Conservation (phyloP, 2,888 invertebrate species). For the Drosophila lacicola region DNA sequence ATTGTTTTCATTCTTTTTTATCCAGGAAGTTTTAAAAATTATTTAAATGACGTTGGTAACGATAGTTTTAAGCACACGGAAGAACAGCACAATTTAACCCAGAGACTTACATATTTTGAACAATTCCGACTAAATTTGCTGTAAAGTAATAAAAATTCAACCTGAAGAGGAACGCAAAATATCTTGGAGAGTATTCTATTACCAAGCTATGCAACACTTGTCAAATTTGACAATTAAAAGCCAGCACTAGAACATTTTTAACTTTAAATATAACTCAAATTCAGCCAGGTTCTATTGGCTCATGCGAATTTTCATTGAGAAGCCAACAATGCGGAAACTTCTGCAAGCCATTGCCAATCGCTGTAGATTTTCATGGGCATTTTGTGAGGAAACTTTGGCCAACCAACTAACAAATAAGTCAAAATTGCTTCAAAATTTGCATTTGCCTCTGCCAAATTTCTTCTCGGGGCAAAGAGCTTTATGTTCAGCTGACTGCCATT, state of each 20-base stretch:
- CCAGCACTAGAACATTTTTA: not conserved
- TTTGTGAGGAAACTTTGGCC: slow-evolving; percentile 49
- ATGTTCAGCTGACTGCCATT: slow-evolving; percentile 26
- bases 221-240: not conserved
- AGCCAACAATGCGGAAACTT: slow-evolving; percentile 14
- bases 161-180: not conserved
- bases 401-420: slow-evolving; percentile 47
- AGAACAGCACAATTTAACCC: too few relatives aligned
- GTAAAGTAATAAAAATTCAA: not conserved
- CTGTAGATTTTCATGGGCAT: slow-evolving; percentile 39
- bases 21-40: not conserved
- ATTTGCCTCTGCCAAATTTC: slow-evolving; percentile 34
- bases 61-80: not conserved
- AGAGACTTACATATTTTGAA: not conserved
- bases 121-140: slow-evolving; percentile 9
- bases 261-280: slow-evolving; percentile 11
- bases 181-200: too few relatives aligned
- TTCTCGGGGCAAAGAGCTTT: slow-evolving; percentile 36
- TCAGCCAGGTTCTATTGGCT: not conserved
- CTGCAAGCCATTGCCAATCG: slow-evolving; percentile 39
- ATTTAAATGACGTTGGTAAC: not conserved
- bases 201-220: not conserved
- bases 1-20: not conserved
- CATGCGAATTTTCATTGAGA: slow-evolving; percentile 33
- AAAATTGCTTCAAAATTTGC: slow-evolving; percentile 53